Evolutionary conservation across 2,797 vertebrate genomes (phyloP).

Genomic region (Lutjanus campechanus): DNA sequence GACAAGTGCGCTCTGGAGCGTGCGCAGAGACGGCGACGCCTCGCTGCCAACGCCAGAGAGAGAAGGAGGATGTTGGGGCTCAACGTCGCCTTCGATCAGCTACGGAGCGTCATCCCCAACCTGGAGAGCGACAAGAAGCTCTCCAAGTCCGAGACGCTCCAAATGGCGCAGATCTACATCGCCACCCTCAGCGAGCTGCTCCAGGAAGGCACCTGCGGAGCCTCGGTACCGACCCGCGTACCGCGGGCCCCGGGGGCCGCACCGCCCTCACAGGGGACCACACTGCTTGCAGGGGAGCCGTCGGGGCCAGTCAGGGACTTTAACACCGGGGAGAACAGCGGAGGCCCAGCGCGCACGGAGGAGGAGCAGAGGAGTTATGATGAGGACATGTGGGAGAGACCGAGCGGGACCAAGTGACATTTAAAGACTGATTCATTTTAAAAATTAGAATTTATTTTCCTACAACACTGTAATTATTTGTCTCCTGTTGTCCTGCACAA

Average conservation of each 20-base stretch:
- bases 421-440: not conserved
- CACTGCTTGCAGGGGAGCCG: not conserved
- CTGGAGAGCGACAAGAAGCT: constrained; percentile 85
- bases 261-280: not conserved
- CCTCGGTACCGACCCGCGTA: not conserved
- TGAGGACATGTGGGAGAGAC: constrained; percentile 61
- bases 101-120: constrained; percentile 88
- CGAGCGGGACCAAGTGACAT: constrained; percentile 67
- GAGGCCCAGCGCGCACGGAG: constrained; percentile 13
- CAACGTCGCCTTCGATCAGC: constrained; percentile 88
- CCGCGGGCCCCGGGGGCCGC: not conserved
- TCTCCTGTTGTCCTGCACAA: not conserved
- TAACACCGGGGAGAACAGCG: constrained; percentile 27
- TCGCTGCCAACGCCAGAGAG: constrained; percentile 89
- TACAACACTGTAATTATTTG: constrained; percentile 16
- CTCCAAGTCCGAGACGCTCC: constrained; percentile 89
- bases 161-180: constrained; percentile 90
- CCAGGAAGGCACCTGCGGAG: constrained; percentile 50
- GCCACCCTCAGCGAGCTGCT: constrained; percentile 85
- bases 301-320: constrained; percentile 12
- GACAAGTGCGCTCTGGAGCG: constrained; percentile 74
- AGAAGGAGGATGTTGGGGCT: constrained; percentile 87
- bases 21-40: constrained; percentile 77
- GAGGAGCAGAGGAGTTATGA: constrained; percentile 34
- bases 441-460: not conserved